Evolutionary conservation across 2,113 vertebrate genomes (phyloP).

Genomic region (Pteropus alecto): DNA sequence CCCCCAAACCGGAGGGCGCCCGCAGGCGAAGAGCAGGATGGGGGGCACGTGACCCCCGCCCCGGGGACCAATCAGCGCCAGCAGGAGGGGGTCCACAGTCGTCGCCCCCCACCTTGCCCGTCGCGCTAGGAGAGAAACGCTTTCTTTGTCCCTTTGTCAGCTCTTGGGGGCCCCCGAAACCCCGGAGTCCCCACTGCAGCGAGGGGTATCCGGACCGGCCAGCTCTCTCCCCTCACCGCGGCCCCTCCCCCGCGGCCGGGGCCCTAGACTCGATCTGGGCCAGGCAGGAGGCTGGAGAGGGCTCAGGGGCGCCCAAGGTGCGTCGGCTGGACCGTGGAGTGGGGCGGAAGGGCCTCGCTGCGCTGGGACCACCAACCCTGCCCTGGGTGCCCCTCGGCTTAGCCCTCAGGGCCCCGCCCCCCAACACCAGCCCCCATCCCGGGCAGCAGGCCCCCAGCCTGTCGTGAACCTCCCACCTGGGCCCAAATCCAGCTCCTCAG

Average conservation of each 20-base stretch:
- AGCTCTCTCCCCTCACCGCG: background rate
- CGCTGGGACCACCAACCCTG: background rate
- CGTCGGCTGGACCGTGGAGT: background rate
- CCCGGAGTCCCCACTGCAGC: background rate
- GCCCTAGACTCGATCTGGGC: background rate
- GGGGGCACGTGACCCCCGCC: slow-evolving; percentile 54
- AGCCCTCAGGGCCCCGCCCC: slow-evolving; percentile 25
- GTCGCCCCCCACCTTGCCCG: slow-evolving; percentile 44
- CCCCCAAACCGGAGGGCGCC: slow-evolving; percentile 17
- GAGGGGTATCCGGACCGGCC: background rate
- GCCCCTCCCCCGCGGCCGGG: background rate
- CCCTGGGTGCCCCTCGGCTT: background rate
- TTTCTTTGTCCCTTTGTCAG: slow-evolving; percentile 79
- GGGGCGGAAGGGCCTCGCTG: background rate
- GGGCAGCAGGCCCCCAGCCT: background rate
- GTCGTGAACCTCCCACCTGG: slow-evolving; percentile 45
- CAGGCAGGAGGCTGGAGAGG: background rate
- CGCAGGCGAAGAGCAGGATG: background rate
- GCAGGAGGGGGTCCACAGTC: slow-evolving; percentile 40
- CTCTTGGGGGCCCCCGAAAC: slow-evolving; percentile 3
- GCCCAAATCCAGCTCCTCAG: slow-evolving; percentile 54
- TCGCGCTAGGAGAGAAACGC: slow-evolving; percentile 26
- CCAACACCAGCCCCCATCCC: background rate
- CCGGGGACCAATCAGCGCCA: slow-evolving; percentile 53
- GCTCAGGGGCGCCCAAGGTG: background rate